phyloP scores from a whole-genome alignment of 2,113 vertebrate species.

The Percopsis transmontana region DNA sequence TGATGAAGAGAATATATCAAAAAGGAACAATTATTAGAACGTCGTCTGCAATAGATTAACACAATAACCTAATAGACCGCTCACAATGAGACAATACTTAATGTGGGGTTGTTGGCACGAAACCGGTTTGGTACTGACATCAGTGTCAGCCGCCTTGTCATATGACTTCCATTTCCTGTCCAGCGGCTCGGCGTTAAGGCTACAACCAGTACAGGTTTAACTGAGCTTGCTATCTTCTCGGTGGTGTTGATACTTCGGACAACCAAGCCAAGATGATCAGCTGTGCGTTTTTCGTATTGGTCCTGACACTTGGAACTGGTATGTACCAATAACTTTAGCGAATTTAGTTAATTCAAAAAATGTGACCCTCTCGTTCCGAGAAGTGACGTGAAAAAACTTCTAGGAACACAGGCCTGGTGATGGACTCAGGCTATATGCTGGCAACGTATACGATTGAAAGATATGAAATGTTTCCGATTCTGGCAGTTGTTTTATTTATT shows the following conservation, averaged over 20 bases:
- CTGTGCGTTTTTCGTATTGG: constrained; percentile 33
- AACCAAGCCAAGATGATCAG: constrained; percentile 53
- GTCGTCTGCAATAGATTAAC: no score
- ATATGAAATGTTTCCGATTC: neutral
- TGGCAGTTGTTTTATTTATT: neutral
- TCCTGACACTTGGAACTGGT: constrained; percentile 59
- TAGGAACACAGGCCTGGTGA: constrained; percentile 33
- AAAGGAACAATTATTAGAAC: neutral
- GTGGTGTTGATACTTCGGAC: constrained; percentile 9
- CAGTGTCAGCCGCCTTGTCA: constrained; percentile 47
- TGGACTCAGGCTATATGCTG: neutral
- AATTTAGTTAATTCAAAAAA: fast-evolving
- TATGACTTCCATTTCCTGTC: constrained; percentile 74
- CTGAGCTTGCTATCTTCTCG: constrained; percentile 5
- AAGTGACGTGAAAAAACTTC: constrained; percentile 51
- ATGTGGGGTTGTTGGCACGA: constrained; percentile 1
- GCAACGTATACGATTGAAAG: neutral
- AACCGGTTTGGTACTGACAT: neutral
- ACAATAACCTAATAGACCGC: no score
- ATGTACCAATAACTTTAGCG: no score
- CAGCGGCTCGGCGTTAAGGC: constrained; percentile 8
- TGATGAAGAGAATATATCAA: neutral
- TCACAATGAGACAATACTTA: neutral
- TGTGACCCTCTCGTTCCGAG: neutral
- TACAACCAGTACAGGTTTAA: constrained; percentile 11